phyloP scores from a whole-genome alignment of 1,140 invertebrate species.

The Heliconius himera region DNA sequence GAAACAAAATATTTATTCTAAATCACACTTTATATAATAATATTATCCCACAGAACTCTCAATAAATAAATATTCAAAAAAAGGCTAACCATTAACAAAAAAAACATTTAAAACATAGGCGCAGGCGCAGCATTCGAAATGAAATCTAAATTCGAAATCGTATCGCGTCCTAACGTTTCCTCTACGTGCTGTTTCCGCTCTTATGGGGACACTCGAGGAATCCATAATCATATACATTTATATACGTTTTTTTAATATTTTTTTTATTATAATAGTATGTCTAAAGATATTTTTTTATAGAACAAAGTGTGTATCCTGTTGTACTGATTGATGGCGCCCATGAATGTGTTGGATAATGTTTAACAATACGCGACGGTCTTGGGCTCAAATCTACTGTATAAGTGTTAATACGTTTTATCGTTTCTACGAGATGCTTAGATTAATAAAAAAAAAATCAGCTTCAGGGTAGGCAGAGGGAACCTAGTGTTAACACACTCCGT shows the following conservation, averaged over 20 bases:
- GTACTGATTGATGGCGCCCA: constrained; percentile 70
- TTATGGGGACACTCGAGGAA: constrained; percentile 68
- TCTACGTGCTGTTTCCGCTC: constrained; percentile 78
- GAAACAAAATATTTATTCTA: no score
- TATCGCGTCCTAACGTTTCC: constrained; percentile 79
- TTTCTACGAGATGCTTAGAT: no score
- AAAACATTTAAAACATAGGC: constrained; percentile 66
- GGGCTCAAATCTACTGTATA: no score
- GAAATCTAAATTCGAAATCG: constrained; percentile 78
- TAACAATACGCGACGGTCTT: no score
- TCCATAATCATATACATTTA: constrained; percentile 74
- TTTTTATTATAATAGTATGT: constrained; percentile 44
- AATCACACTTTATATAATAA: neutral
- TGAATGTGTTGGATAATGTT: constrained; percentile 53
- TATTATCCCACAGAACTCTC: neutral
- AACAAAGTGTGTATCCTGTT: constrained; percentile 69
- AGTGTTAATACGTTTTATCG: no score
- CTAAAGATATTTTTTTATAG: constrained; percentile 57
- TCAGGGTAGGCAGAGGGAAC: no score
- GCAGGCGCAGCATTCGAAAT: constrained; percentile 64
- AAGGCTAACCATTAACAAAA: constrained; percentile 50
- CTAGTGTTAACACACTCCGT: no score
- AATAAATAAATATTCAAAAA: constrained; percentile 43
- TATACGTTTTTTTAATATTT: constrained; percentile 60
- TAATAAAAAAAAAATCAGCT: no score